Base-by-base conservation (phyloP, 2,797 vertebrate genomes). In the Melanotaenia nigrans region DNA sequence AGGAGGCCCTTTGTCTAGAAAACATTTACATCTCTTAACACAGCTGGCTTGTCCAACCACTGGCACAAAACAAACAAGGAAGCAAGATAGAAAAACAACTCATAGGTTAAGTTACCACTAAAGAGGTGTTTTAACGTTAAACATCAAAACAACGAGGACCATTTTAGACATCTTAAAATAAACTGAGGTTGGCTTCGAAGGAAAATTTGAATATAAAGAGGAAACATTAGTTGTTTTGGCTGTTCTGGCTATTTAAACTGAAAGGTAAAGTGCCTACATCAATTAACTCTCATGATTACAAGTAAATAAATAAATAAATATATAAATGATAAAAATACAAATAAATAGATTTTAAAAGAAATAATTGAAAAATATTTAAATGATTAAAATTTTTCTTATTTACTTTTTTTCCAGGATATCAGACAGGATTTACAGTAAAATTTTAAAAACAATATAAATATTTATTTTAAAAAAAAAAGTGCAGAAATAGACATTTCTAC, bases 21-120 rank as follows among this genome's bases (percentile, higher is more conserved):
- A 79, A 75, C 63, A 95, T 95, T 95, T 95, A 92, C 94, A 95
- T 95, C 85, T 90, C 90, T 92, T 90, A 90, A 94, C 92, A 92
- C 93, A 94, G 92, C 92, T 94, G 92, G 86, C 90, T 85, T 11
- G 69, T 71, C 78, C 92, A 92, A 92, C 86, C 86, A 88, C 90
- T 89, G 89, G 87, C 81, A 71, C 89, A 90, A 91, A 92, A 80
- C 80, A 92, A 93, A 92, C 91, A 91, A 84, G 77, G 80, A 84
- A 89, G 84, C 61, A 59, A 55, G 69, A 62, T 84, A 89, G 85
- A 90, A 88, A 92, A 92, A 93, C 87, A 90, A 91, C 79, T 63
- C 53, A 2, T 58, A 91, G 87, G 71, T 89, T 89, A 86, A 85
- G 71, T 90, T 87, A 91, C 93, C 93, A 92, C 94, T 94, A 94